Evolutionary conservation across 1,140 invertebrate species (phyloP), one percentile per base, ranked within the genome.

Genomic region (Aethina tumida): DNA sequence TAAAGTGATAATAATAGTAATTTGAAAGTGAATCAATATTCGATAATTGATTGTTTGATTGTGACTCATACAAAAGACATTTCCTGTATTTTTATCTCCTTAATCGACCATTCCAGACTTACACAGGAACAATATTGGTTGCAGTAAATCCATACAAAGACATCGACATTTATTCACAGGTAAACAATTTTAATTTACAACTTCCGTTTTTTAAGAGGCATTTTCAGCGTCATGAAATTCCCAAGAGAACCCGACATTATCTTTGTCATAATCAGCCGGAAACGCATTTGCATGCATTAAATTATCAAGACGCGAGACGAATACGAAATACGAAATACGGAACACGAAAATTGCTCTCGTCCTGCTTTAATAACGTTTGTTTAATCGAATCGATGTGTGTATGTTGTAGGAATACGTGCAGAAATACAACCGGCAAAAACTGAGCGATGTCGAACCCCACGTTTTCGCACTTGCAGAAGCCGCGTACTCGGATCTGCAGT

Each of bases 81-180:
- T n/a, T n/a, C n/a, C n/a, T n/a, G n/a, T n/a, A n/a, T n/a, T n/a
- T n/a, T n/a, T n/a, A n/a, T 60, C 72, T 75, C 68, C 72, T 80
- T 76, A 71, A 75, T 24, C 54, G 48, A 25, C 39, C 54, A 26
- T 27, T 31, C 60, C 68, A 90, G 84, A 90, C 84, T 25, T 88
- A 88, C 64, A 86, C 84, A 36, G 92, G 92, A 49, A 92, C 87
- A 40, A 96, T 97, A 60, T 71, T 97, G 46, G 83, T 97, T 43
- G 91, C 92, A 47, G 90, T 97, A 36, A 97, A 97, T 68, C 93
- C 94, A 0, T 96, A 96, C 71, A 92, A 93, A 65, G 80, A 84
- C 51, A 69, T 96, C 50, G 81, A 84, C 57, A 87, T 89, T 58
- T 97, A 96, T 65, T 84, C 81, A 53, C 75, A 80, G 70, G 89